Evolutionary conservation across 2,113 vertebrate genomes (phyloP).

Genomic region (Pithys albifrons): DNA sequence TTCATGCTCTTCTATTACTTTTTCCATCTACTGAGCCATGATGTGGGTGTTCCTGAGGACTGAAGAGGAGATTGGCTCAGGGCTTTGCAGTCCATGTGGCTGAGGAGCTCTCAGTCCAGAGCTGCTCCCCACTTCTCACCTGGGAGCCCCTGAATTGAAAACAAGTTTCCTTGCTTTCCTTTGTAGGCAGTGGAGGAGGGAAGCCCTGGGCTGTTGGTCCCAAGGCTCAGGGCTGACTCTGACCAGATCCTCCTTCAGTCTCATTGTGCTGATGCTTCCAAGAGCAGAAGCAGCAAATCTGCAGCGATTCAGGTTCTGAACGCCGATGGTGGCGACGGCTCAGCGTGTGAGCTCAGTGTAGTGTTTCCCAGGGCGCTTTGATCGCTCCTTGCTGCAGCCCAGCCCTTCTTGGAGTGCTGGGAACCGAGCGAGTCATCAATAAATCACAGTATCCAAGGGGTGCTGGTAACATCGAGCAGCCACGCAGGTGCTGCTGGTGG

Average conservation of each 20-base stretch:
- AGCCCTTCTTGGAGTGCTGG: background rate
- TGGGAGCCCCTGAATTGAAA: background rate
- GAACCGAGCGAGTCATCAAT: background rate
- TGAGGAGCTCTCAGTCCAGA: background rate
- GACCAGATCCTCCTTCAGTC: background rate
- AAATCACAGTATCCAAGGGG: background rate
- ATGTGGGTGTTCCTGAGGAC: background rate
- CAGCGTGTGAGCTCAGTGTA: background rate
- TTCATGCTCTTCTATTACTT: background rate
- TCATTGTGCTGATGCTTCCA: background rate
- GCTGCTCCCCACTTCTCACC: background rate
- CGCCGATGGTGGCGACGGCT: background rate
- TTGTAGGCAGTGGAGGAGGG: fast-evolving
- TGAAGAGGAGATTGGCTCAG: background rate
- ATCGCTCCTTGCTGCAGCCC: background rate
- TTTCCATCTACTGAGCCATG: background rate
- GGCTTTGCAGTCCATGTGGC: fast-evolving
- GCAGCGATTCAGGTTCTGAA: background rate
- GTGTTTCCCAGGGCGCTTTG: background rate
- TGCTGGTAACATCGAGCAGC: background rate
- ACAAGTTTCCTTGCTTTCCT: background rate
- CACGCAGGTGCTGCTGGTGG: background rate
- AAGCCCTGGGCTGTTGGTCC: background rate
- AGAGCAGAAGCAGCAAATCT: background rate
- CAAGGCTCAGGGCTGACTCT: background rate